Percentiles rank a stretch among this genome's conserved stretches.
Conservation (phyloP, 1,140 invertebrate species). For the Trigoniulus corallinus region DNA sequence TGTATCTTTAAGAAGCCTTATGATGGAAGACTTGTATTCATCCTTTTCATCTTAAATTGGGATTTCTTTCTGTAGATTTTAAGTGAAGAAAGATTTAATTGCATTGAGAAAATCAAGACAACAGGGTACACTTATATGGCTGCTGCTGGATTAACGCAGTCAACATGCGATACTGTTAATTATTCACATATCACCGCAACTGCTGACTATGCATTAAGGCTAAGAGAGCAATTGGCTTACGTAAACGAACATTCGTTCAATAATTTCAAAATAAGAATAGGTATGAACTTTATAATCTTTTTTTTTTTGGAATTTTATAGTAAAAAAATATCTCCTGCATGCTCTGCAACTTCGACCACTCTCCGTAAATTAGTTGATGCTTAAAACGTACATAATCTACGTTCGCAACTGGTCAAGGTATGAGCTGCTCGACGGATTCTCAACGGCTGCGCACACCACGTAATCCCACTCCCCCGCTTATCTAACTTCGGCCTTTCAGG, state of each 20-base stretch:
- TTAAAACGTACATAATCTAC: too few relatives aligned
- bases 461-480: too few relatives aligned
- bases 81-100: conserved; percentile 65
- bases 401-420: too few relatives aligned
- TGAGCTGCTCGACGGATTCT: too few relatives aligned
- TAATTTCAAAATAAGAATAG: conserved; percentile 84
- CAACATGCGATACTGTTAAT: conserved; percentile 56
- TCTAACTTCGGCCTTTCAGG: too few relatives aligned
- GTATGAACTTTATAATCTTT: conserved; percentile 23
- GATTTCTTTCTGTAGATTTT: too few relatives aligned
- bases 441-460: too few relatives aligned
- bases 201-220: conserved; percentile 76
- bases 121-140: conserved; percentile 95
- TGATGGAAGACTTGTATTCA: too few relatives aligned
- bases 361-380: background rate
- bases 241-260: conserved; percentile 96
- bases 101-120: conserved; percentile 95
- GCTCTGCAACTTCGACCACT: background rate
- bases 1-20: too few relatives aligned
- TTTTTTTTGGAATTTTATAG: too few relatives aligned
- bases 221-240: conserved; percentile 67
- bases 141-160: conserved; percentile 65
- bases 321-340: too few relatives aligned
- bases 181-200: conserved; percentile 67
- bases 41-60: too few relatives aligned